Conservation (phyloP, 2,113 vertebrate species). For the Chiloscyllium plagiosum region DNA sequence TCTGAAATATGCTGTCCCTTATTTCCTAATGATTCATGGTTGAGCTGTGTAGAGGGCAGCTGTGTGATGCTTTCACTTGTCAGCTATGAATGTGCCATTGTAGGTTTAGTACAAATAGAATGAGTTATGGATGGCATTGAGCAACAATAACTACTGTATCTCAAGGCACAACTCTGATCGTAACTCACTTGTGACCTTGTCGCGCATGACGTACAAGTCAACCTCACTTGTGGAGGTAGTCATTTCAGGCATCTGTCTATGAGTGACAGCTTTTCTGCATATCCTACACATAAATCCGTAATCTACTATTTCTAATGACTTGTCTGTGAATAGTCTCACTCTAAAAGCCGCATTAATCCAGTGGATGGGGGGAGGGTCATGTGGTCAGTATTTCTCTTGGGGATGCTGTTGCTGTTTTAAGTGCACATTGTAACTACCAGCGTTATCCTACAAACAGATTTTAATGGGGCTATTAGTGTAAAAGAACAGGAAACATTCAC, state of each 20-base stretch:
- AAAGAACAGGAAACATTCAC: constrained; percentile 87
- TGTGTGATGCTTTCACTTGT: background rate
- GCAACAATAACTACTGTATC: background rate
- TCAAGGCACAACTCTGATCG: background rate
- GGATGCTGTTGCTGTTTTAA: constrained; percentile 69
- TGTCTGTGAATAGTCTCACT: constrained; percentile 62
- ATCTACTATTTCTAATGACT: constrained; percentile 20
- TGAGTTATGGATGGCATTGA: constrained; percentile 3
- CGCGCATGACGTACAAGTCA: background rate
- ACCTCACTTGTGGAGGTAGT: background rate
- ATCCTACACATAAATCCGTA: background rate
- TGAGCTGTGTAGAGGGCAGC: background rate
- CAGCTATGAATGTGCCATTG: background rate
- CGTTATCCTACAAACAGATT: constrained; percentile 84
- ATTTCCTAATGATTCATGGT: background rate
- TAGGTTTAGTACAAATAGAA: background rate
- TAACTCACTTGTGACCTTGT: constrained; percentile 9
- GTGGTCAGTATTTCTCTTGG: constrained; percentile 60
- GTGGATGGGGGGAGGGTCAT: constrained; percentile 50
- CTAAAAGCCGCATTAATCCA: constrained; percentile 69
- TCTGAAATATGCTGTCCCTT: background rate
- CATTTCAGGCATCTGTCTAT: background rate
- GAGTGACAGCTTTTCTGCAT: background rate
- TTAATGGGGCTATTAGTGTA: constrained; percentile 91
- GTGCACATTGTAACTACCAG: constrained; percentile 76